Evolutionary conservation across 53 echinoderm and acorn worm genomes (phyloP).

Genomic region (Luidia sarsii): DNA sequence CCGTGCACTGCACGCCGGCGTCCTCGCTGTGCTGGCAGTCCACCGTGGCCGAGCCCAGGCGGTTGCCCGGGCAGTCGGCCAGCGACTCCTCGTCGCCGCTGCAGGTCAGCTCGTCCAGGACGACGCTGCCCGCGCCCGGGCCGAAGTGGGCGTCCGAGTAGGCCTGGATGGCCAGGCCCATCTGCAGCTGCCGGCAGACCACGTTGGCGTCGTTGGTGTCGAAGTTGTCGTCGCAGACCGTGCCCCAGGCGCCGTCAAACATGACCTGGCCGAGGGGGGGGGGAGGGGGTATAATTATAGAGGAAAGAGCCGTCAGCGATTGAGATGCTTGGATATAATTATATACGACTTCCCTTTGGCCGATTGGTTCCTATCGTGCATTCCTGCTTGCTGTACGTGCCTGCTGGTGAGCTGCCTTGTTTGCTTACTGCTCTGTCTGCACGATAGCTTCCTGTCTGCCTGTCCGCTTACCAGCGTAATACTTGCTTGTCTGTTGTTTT

Average conservation of each 20-base stretch:
- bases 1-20: slow-evolving; percentile 82
- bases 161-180: slow-evolving; percentile 65
- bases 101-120: slow-evolving; percentile 88
- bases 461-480: too few species aligned
- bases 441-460: too few species aligned
- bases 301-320: too few species aligned
- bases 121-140: slow-evolving; percentile 63
- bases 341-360: too few species aligned
- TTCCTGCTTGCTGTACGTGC: too few species aligned
- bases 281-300: too few species aligned
- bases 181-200: slow-evolving; percentile 74
- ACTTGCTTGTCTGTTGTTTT: too few species aligned
- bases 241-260: slow-evolving; percentile 84
- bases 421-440: too few species aligned
- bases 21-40: slow-evolving; percentile 89
- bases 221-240: slow-evolving; percentile 88
- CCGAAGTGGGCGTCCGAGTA: slow-evolving; percentile 40
- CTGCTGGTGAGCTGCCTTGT: too few species aligned
- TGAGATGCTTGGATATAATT: too few species aligned
- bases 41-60: slow-evolving; percentile 46
- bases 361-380: too few species aligned
- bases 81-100: slow-evolving; percentile 67
- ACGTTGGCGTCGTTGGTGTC: slow-evolving; percentile 80
- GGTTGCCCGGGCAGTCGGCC: slow-evolving; percentile 54
- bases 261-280: too few species aligned